Evolutionary conservation across 2,797 vertebrate species (phyloP), one percentile per base, ranked within the genome.

Genomic region (Lepilemur septentrionalis): DNA sequence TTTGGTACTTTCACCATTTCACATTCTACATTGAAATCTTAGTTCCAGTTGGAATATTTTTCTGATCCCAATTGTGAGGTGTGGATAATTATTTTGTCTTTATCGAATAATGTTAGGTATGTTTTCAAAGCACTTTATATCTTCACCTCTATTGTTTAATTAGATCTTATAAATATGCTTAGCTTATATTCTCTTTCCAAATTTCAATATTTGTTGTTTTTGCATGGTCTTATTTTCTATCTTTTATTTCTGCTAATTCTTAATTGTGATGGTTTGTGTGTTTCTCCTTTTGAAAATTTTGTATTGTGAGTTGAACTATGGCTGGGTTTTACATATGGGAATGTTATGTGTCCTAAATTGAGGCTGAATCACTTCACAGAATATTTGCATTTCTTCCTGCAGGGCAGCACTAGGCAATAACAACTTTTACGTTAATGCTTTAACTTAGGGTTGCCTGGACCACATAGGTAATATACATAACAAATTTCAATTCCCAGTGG

Each of bases 241-340:
- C 87, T 87, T 4, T 83, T 35, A 55, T 95, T 85, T 78, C 55
- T 82, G 75, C 25, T 87, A 82, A 96, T 84, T 95, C 14, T 94
- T 84, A 85, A 69, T 63, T 88, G n/a, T 52, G 7, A n/a, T 69
- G 50, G 18, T 30, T 91, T 75, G 11, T 86, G 84, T 91, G 84
- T 86, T 93, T 94, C 22, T 61, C 15, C 15, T 67, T 91, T 86
- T 73, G 41, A 41, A 96, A 92, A 84, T 76, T 70, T 65, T 50
- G 23, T 35, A 23, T 41, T 82, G 48, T 96, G 84, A 91, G 28
- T 50, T 93, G 59, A 89, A 41, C 35, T 76, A 65, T 83, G 59
- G 69, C 38, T 76, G 7, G 2, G 17, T 63, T 93, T 82, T 52
- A 69, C 4, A 4, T 35, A 38, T 80, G 30, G 30, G n/a, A 79